Conservation (phyloP, 2,888 invertebrate species). For the Philonicus albiceps region DNA sequence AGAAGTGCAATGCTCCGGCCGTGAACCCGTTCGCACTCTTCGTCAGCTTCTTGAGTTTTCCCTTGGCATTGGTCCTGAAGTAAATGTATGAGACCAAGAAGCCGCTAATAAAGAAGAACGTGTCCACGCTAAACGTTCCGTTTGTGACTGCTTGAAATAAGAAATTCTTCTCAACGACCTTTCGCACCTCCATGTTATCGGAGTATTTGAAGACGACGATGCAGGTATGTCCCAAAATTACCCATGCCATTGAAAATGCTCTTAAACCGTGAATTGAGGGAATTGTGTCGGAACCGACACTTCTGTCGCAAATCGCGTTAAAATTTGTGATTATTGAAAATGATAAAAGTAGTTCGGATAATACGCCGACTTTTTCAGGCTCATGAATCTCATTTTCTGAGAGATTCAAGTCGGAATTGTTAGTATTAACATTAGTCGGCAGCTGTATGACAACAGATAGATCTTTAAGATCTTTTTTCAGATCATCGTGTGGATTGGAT, state of each 20-base stretch:
- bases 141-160: constrained; percentile 81
- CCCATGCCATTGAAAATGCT: constrained; percentile 75
- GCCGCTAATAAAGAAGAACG: constrained; percentile 85
- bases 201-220: constrained; percentile 85
- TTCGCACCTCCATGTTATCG: constrained; percentile 79
- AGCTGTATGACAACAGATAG: constrained; percentile 61
- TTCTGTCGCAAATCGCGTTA: constrained; percentile 80
- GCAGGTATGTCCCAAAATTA: constrained; percentile 77
- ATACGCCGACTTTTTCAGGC: constrained; percentile 63
- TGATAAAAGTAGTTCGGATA: constrained; percentile 73
- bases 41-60: constrained; percentile 72
- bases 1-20: constrained; percentile 74
- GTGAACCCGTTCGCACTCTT: constrained; percentile 72
- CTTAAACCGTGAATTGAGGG: constrained; percentile 77
- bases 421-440: constrained; percentile 62
- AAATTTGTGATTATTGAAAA: constrained; percentile 81
- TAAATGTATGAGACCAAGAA: constrained; percentile 85
- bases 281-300: constrained; percentile 81
- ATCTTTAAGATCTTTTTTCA: constrained; percentile 57
- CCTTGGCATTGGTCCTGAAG: constrained; percentile 79
- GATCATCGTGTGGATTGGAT: constrained; percentile 56
- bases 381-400: constrained; percentile 66
- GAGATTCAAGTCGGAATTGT: constrained; percentile 67
- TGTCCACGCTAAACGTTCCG: constrained; percentile 82
- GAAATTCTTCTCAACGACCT: constrained; percentile 78